Conservation (phyloP, 1,140 invertebrate genomes). For the Lasaia peninsularis region DNA sequence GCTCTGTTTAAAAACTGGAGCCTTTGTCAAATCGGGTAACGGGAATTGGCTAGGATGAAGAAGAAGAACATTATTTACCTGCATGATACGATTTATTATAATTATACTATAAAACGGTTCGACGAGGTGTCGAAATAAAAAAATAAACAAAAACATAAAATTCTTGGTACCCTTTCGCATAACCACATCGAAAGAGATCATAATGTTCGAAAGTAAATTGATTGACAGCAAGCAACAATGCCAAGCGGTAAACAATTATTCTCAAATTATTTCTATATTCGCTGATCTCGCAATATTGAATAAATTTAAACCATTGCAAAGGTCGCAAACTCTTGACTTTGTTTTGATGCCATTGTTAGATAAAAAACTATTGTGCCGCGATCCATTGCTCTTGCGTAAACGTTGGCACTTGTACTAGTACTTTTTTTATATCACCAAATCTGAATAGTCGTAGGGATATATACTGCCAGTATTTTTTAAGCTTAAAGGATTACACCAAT, state of each 20-base stretch:
- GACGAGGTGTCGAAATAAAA: background rate
- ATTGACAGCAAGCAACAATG: constrained; percentile 60
- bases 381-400: constrained; percentile 41
- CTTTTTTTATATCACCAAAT: constrained; percentile 11
- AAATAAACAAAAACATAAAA: background rate
- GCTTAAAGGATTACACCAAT: no score
- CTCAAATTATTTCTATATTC: constrained; percentile 62
- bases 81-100: background rate
- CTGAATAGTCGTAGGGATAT: no score
- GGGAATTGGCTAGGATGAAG: no score
- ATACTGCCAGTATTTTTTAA: no score
- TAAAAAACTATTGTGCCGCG: constrained; percentile 40
- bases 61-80: no score
- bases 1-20: no score
- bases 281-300: constrained; percentile 50
- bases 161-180: constrained; percentile 18
- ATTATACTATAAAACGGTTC: constrained; percentile 8
- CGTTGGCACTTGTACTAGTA: constrained; percentile 16
- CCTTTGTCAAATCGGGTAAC: no score
- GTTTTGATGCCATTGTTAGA: constrained; percentile 64
- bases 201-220: constrained; percentile 60
- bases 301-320: constrained; percentile 60
- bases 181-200: constrained; percentile 47
- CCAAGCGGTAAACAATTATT: constrained; percentile 63
- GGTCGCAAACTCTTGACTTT: constrained; percentile 66